These are phyloP conservation scores for Hyles euphorbiae DNA, from an alignment of 1,140 invertebrate genomes.

Conservation along the genomic window DNA sequence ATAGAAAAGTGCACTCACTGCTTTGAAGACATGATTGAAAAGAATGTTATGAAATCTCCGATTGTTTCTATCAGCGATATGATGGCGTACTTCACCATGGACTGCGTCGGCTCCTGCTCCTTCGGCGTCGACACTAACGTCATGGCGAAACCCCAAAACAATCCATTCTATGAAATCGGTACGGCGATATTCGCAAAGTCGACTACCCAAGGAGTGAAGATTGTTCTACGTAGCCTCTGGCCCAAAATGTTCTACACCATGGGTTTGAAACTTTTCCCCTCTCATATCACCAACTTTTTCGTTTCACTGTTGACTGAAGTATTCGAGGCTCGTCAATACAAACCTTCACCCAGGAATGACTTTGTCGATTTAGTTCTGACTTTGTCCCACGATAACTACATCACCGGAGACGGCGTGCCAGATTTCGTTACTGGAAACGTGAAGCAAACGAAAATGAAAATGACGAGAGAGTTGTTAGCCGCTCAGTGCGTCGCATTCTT, in stretches of 20 bases:
- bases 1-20: conserved; percentile 6
- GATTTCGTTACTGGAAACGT: not conserved
- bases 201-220: conserved; percentile 5
- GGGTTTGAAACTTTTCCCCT: conserved; percentile 1
- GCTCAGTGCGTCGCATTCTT: conserved; percentile 56
- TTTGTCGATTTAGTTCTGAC: no score
- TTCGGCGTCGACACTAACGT: conserved; percentile 8
- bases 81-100: conserved; percentile 2
- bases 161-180: conserved; percentile 1
- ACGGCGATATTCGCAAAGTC: conserved; percentile 3
- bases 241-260: conserved; percentile 8
- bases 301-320: not conserved
- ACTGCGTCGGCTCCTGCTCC: conserved; percentile 7
- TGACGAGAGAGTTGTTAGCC: conserved; percentile 28
- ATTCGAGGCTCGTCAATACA: no score
- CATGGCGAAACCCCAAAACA: conserved; percentile 2
- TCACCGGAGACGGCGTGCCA: no score
- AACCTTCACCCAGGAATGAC: no score
- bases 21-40: conserved; percentile 7
- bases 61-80: not conserved
- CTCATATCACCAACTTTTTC: conserved; percentile 6
- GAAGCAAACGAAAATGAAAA: conserved; percentile 14
- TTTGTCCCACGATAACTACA: no score
- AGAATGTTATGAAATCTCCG: not conserved
- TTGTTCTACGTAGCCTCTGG: conserved; percentile 7